Percentiles rank a stretch among this genome's conserved stretches.
phyloP scores from a whole-genome alignment of 2,888 invertebrate species.

The Zelleria hepariella region DNA sequence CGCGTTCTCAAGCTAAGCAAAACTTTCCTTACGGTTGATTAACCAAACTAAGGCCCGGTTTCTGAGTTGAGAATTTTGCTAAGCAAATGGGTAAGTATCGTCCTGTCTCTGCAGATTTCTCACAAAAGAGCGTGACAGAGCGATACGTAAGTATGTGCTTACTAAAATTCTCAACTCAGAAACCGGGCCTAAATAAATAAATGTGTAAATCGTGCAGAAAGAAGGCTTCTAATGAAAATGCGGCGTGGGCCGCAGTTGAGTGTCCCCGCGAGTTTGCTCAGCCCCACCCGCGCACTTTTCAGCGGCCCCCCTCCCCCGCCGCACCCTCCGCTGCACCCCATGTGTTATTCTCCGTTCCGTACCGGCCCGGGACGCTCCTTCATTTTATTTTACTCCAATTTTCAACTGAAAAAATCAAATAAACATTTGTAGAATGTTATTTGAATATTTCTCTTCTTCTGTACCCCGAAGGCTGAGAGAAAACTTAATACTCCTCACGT shows the following conservation, averaged over 20 bases:
- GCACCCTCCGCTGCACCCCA: constrained; percentile 33
- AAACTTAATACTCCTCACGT: not conserved
- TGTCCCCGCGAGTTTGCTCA: constrained; percentile 72
- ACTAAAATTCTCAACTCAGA: no score
- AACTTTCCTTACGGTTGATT: no score
- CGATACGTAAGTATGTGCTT: no score
- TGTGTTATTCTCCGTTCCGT: constrained; percentile 58
- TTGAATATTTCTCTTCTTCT: not conserved
- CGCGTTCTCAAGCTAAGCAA: no score
- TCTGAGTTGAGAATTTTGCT: no score
- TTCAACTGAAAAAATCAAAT: constrained; percentile 68
- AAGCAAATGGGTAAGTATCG: no score
- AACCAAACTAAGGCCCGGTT: no score
- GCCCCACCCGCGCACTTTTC: constrained; percentile 72
- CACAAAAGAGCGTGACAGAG: no score
- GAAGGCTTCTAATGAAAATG: constrained; percentile 19
- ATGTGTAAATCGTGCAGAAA: constrained; percentile 5
- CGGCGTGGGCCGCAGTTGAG: constrained; percentile 27
- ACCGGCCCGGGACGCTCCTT: constrained; percentile 66
- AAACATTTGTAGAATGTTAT: constrained; percentile 41
- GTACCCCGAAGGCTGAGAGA: not conserved
- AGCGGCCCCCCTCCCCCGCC: constrained; percentile 65
- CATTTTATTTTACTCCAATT: constrained; percentile 71
- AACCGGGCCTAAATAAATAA: no score
- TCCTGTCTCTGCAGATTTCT: no score